Percentiles rank a stretch among this genome's conserved stretches.
Evolutionary conservation across 2,888 invertebrate species (phyloP).

Genomic region (Sepioteuthis lessoniana): DNA sequence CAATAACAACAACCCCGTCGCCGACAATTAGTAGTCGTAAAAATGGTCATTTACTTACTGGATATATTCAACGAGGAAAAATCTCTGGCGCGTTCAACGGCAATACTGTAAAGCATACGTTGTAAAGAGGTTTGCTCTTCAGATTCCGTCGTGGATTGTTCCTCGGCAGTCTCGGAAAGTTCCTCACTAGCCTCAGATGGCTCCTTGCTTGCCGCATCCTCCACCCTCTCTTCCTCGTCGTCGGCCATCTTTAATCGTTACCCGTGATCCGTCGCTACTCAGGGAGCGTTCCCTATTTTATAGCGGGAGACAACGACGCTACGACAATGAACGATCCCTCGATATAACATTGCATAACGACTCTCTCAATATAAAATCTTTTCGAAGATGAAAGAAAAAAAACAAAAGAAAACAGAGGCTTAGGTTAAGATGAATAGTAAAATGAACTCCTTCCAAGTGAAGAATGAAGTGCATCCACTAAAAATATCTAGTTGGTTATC

Average conservation of each 20-base stretch:
- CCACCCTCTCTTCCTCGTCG: slow-evolving; percentile 46
- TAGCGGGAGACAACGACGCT: neutral
- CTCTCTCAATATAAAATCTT: neutral
- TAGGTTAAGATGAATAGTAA: neutral
- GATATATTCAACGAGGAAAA: slow-evolving; percentile 40
- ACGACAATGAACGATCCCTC: neutral
- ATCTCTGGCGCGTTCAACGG: slow-evolving; percentile 37
- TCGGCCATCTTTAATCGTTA: slow-evolving; percentile 42
- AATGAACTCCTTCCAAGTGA: neutral
- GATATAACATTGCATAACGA: neutral
- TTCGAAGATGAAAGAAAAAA: neutral
- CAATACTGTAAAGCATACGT: slow-evolving; percentile 41
- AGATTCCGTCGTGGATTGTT: neutral
- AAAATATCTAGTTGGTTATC: neutral
- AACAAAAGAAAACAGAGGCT: neutral
- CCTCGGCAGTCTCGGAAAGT: slow-evolving; percentile 40
- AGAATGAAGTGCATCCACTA: neutral
- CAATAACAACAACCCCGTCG: neutral
- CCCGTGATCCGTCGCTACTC: slow-evolving; percentile 21
- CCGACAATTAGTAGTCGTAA: neutral
- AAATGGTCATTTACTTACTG: slow-evolving; percentile 24
- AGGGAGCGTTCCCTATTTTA: neutral
- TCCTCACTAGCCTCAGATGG: slow-evolving; percentile 11
- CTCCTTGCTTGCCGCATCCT: slow-evolving; percentile 33
- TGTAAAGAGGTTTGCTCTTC: slow-evolving; percentile 43